Evolutionary conservation across 2,113 vertebrate genomes (phyloP), one percentile per base, ranked within the genome.

Genomic region (Brachypteracias leptosomus): DNA sequence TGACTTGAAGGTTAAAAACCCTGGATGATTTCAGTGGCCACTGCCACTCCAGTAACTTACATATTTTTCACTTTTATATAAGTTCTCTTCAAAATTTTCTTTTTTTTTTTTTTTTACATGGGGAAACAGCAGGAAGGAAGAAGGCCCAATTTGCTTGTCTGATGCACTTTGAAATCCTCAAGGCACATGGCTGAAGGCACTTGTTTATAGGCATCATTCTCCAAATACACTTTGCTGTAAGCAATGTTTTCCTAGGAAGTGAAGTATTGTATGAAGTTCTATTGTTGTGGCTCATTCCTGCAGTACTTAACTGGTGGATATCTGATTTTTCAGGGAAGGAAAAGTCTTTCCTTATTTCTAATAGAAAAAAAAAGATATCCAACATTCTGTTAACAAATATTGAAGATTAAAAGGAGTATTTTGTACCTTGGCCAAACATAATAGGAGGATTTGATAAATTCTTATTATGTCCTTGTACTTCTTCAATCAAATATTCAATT

Each of bases 401-500:
- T 46, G 47, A 68, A 73, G 51, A 88, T 54, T 79, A 55, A 76
- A 94, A 58, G 22, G 62, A 90, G 10, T 26, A 25, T 24, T 94
- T 94, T 96, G 40, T 95, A 71, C 73, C 42, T 77, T 79, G 47
- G 76, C 95, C 63, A 89, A 94, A 71, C 62, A 35, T 29, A 80
- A 62, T 62, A 87, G 58, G 42, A 76, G 10, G 22, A 33, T 74
- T 73, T 96, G 82, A 85, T 91, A 93, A 92, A 91, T 79, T 85
- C 65, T 71, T 70, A 52, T 70, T 84, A 73, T 83, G 38, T 63
- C 49, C 58, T 86, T 92, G 38, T 77, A 33, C 26, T 67, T 74
- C 44, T 94, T 85, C 77, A 83, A 66, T 75, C 77, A 96, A 95
- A 85, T 57, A 47, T 79, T 94, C 57, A 92, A 72, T 29, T 88